Evolutionary conservation across 2,113 vertebrate genomes (phyloP), one percentile per base, ranked within the genome.

Genomic region (Gnathonemus longibarbis): DNA sequence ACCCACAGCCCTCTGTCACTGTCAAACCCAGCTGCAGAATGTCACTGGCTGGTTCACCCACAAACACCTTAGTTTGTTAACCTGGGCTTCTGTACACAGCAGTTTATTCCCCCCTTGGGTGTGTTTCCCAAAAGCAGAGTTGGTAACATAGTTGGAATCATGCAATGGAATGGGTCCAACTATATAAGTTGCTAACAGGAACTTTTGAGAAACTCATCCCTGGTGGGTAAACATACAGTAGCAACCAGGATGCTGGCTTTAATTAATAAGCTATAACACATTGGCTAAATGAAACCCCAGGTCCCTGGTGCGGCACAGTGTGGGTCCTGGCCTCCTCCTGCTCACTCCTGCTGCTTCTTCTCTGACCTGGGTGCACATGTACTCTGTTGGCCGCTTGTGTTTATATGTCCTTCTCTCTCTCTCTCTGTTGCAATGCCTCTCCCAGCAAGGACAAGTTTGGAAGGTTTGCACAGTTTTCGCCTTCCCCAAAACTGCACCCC

Each of bases 381-480:
- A 93, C 95, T 95, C 94, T 93, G 93, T 95, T 93, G 94, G 96
- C 95, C 95, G 92, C 94, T 90, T 96, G 95, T 97, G 96, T 97
- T 98, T 97, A 96, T 96, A 94, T 97, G 95, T 97, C 97, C 97
- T 98, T 98, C 96, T 97, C 95, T 97, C 96, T 97, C 96, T 99
- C 97, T 99, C 97, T 98, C 97, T 97, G 96, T 99, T 98, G 97
- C 98, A 98, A 98, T 98, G 98, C 98, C 98, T 98, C 96, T 98
- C 97, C 96, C 98, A 99, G 98, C 98, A 99, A 99, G 98, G 98
- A 99, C 98, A 99, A 99, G 98, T 99, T 97, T 99, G 98, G 98
- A 99, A 99, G 98, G 98, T 99, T 99, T 99, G 98, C 98, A 99
- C 98, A 98, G 97, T 99, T 99, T 98, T 99, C 97, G 98, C 98